Evolutionary conservation across 1,140 invertebrate genomes (phyloP), one percentile per base, ranked within the genome.

Genomic region (Diprion similis): DNA sequence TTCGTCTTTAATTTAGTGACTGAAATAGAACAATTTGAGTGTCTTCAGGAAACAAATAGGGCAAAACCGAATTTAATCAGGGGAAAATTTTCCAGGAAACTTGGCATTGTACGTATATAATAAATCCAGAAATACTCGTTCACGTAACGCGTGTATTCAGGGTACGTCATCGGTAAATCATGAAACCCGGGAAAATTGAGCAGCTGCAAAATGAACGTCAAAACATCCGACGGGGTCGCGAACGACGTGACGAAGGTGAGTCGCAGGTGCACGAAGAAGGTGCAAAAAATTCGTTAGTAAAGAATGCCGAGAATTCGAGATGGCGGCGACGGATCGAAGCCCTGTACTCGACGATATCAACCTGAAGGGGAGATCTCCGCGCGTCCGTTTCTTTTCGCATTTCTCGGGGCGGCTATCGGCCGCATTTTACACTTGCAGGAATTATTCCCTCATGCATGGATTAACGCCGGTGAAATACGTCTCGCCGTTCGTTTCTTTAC

Each of bases 211-310:
- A 68, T 46, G 59, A 59, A 51, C 67, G 51, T 75, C 67, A 45
- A 15, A 69, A 71, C 71, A 45, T 68, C 64, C 13, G 7, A 13
- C 4, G 6, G 67, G 18, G 18, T 68, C 15, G 73, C 71, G 69
- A 72, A 66, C 72, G 51, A 68, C 69, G 68, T 67, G 68, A 71
- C 18, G 71, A 69, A 66, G 69, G 68, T 68, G 69, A 17, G 24
- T 18, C 15, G 10, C 76, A 77, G 73, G 78, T 77, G 76, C 78
- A 70, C 72, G 76, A 69, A 17, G 45, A 69, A 74, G 73, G 78
- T 74, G 24, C 73, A 81, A 81, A 81, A 81, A 81, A 79, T 81
- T 81, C 75, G 75, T 81, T 81, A 81, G 73, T 66, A 70, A 73
- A 66, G 77, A 76, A 76, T 72, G 78, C 80, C 71, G 80, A 78